Evolutionary conservation across 2,113 vertebrate species (phyloP).

Genomic region (Lepisosteus osseus): DNA sequence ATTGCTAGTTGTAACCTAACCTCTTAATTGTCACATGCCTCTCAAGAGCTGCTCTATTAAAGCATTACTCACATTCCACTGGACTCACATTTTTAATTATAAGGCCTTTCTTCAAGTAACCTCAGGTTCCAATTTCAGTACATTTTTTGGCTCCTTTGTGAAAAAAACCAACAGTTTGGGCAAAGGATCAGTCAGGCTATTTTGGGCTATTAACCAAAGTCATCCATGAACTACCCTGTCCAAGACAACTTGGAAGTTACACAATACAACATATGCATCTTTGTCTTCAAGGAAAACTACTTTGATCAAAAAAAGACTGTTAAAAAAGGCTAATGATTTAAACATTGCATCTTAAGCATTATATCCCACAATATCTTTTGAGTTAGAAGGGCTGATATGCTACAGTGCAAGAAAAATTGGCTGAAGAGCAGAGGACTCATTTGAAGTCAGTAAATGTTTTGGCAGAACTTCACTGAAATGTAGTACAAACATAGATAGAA

Average conservation of each 20-base stretch:
- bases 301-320: slow-evolving; percentile 21
- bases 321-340: slow-evolving; percentile 14
- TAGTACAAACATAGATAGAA: neutral
- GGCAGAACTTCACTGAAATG: slow-evolving; percentile 9
- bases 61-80: slow-evolving; percentile 5
- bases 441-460: slow-evolving; percentile 5
- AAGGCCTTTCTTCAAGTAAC: slow-evolving; percentile 8
- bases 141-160: neutral
- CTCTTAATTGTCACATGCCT: neutral
- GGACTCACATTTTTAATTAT: slow-evolving; percentile 11
- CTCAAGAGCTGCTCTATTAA: neutral
- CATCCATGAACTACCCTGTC: slow-evolving; percentile 4
- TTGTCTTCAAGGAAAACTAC: slow-evolving; percentile 18
- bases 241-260: slow-evolving; percentile 11
- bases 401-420: slow-evolving; percentile 9
- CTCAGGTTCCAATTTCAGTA: slow-evolving; percentile 1
- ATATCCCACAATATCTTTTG: slow-evolving; percentile 6
- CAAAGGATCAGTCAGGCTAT: slow-evolving; percentile 17
- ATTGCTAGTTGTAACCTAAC: neutral
- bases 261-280: slow-evolving; percentile 16
- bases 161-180: slow-evolving; percentile 12
- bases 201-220: slow-evolving; percentile 11
- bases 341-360: slow-evolving; percentile 3
- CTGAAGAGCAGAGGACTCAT: slow-evolving; percentile 7
- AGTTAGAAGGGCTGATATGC: slow-evolving; percentile 9